Evolutionary conservation across 2,113 vertebrate species (phyloP).

Genomic region (Datnioides undecimradiatus): DNA sequence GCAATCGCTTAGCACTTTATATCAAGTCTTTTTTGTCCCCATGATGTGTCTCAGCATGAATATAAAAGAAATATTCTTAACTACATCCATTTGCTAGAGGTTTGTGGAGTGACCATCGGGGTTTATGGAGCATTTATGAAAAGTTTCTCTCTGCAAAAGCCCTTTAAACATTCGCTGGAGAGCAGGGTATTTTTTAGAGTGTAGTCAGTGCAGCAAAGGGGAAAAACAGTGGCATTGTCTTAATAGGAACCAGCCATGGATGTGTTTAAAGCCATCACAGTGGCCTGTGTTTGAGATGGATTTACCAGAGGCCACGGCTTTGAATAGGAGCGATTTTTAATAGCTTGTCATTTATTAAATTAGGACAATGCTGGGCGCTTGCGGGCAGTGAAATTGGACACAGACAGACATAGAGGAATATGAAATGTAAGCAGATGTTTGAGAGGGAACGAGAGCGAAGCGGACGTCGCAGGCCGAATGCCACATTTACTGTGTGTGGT

Average conservation of each 20-base stretch:
- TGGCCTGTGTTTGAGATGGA: slow-evolving; percentile 65
- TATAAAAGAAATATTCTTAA: neutral
- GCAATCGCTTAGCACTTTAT: neutral
- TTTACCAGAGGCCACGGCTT: slow-evolving; percentile 77
- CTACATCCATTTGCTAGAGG: slow-evolving; percentile 18
- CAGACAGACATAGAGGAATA: slow-evolving; percentile 79
- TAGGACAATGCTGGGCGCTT: slow-evolving; percentile 79
- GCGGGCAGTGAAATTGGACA: slow-evolving; percentile 76
- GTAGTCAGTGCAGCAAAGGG: slow-evolving; percentile 43
- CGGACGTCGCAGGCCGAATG: slow-evolving; percentile 69
- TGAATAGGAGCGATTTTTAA: slow-evolving; percentile 79
- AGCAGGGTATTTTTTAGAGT: slow-evolving; percentile 33
- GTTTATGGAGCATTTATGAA: slow-evolving; percentile 45
- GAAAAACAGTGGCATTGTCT: slow-evolving; percentile 77
- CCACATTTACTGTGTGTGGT: slow-evolving; percentile 82
- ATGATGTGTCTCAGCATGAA: slow-evolving; percentile 9
- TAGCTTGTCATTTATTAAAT: slow-evolving; percentile 84
- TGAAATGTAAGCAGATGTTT: slow-evolving; percentile 82
- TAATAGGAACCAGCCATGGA: slow-evolving; percentile 75
- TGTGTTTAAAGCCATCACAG: slow-evolving; percentile 74
- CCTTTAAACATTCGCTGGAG: slow-evolving; percentile 34
- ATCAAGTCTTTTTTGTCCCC: slow-evolving; percentile 12
- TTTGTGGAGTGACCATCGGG: slow-evolving; percentile 38
- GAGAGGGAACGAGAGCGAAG: slow-evolving; percentile 48
- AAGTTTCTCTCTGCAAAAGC: slow-evolving; percentile 47